phyloP scores from a whole-genome alignment of 2,113 vertebrate genomes.

The Blennius ocellaris region DNA sequence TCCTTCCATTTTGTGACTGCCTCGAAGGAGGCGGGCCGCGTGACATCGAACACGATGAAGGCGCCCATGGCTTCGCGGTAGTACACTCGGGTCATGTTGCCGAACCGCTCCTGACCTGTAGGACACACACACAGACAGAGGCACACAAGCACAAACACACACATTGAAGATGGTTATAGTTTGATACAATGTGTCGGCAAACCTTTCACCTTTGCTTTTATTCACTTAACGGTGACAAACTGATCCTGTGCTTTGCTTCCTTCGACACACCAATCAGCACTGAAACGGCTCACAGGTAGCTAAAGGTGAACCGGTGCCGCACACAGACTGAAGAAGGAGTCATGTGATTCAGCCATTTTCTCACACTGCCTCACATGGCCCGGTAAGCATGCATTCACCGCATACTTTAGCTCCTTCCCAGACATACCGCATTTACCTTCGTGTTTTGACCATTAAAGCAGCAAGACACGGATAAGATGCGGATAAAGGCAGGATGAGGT shows the following conservation, averaged over 20 bases:
- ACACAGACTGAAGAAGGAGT: too few relatives aligned
- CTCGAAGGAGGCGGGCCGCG: conserved; percentile 84
- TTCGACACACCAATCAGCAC: not conserved
- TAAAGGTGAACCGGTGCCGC: too few relatives aligned
- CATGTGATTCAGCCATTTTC: too few relatives aligned
- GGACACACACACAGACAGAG: not conserved
- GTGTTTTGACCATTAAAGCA: conserved; percentile 3
- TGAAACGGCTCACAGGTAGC: not conserved
- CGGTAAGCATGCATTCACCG: not conserved
- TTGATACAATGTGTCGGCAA: not conserved
- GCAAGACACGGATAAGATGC: conserved; percentile 7
- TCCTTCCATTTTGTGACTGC: conserved; percentile 88
- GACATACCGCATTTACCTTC: not conserved
- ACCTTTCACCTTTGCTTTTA: not conserved
- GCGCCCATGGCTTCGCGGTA: conserved; percentile 88
- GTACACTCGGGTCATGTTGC: conserved; percentile 90
- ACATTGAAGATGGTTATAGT: not conserved
- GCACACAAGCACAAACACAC: not conserved
- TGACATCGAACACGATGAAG: conserved; percentile 87
- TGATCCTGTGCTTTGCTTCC: not conserved
- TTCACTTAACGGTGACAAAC: not conserved
- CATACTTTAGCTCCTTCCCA: not conserved
- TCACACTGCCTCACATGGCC: too few relatives aligned
- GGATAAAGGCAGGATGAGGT: conserved; percentile 1
- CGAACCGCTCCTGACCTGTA: conserved; percentile 87